A percentile compares a stretch with the other conserved stretches of the same genome.
These are phyloP conservation scores for Plestiodon gilberti DNA, from an alignment of 2,113 vertebrate genomes.

Conservation along the genomic window DNA sequence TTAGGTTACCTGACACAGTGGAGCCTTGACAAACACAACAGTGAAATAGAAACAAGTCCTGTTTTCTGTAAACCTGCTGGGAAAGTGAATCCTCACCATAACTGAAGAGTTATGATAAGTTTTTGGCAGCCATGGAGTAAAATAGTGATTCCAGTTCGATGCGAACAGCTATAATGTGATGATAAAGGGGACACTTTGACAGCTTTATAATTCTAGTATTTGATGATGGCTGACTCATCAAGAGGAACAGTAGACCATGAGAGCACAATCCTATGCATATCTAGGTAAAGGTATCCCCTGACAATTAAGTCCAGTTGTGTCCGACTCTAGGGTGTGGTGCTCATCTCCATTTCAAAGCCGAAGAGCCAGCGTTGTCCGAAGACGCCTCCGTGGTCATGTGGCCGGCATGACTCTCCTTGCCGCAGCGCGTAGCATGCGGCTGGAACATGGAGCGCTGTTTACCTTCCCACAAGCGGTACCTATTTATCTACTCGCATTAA, in stretches of 20 bases:
- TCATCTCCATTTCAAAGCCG: too few species aligned
- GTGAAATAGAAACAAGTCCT: neutral
- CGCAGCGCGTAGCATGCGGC: too few species aligned
- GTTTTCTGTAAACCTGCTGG: constrained; percentile 22
- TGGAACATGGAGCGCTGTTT: too few species aligned
- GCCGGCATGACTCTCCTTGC: too few species aligned
- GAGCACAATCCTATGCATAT: too few species aligned
- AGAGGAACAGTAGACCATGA: constrained; percentile 65
- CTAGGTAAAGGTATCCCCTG: too few species aligned
- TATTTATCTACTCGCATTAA: too few species aligned
- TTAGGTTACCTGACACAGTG: neutral
- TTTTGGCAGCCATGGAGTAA: constrained; percentile 19
- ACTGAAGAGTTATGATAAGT: neutral
- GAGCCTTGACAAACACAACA: neutral
- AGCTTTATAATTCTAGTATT: constrained; percentile 41
- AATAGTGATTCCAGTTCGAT: constrained; percentile 59
- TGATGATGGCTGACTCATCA: constrained; percentile 64
- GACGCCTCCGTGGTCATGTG: too few species aligned
- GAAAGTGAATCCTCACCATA: constrained; percentile 34
- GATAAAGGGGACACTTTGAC: constrained; percentile 60
- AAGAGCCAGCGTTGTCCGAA: too few species aligned
- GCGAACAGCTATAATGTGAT: constrained; percentile 55
- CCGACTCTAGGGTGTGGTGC: too few species aligned
- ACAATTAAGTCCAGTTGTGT: too few species aligned
- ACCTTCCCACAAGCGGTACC: too few species aligned